Conservation (phyloP, 2,797 vertebrate species). For the Synanceia verrucosa region DNA sequence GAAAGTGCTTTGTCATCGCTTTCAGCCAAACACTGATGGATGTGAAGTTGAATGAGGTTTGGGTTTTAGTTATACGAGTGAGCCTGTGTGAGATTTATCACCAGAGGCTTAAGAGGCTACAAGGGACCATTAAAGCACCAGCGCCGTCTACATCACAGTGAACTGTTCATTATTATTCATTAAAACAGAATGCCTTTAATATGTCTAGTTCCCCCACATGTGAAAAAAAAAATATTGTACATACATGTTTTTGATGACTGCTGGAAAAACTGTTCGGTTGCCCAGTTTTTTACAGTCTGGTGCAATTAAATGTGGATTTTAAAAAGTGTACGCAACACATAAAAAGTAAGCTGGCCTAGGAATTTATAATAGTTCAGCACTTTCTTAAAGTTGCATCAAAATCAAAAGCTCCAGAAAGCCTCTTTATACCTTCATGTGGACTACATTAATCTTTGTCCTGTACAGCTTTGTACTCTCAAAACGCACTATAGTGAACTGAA, state of each 20-base stretch:
- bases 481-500: slow-evolving; percentile 14
- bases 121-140: slow-evolving; percentile 86
- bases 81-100: slow-evolving; percentile 89
- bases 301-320: slow-evolving; percentile 18
- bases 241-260: slow-evolving; percentile 49
- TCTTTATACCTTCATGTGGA: slow-evolving; percentile 13
- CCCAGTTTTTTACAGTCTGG: slow-evolving; percentile 26
- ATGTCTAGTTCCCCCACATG: slow-evolving; percentile 66
- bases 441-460: slow-evolving; percentile 19
- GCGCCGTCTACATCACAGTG: slow-evolving; percentile 68
- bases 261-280: slow-evolving; percentile 21
- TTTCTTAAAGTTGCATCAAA: slow-evolving; percentile 10
- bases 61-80: slow-evolving; percentile 92
- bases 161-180: slow-evolving; percentile 86
- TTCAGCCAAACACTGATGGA: slow-evolving; percentile 92
- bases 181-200: slow-evolving; percentile 79
- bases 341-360: slow-evolving; percentile 1
- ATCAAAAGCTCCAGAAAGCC: slow-evolving; percentile 16
- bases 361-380: slow-evolving; percentile 10
- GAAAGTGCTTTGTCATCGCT: slow-evolving; percentile 93
- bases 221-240: slow-evolving; percentile 36
- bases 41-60: slow-evolving; percentile 94
- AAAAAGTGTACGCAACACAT: slow-evolving; percentile 7
- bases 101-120: slow-evolving; percentile 84
- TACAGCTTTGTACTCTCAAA: slow-evolving; percentile 38